phyloP scores from a whole-genome alignment of 1,140 invertebrate species.

The Drosophila seguyi region DNA sequence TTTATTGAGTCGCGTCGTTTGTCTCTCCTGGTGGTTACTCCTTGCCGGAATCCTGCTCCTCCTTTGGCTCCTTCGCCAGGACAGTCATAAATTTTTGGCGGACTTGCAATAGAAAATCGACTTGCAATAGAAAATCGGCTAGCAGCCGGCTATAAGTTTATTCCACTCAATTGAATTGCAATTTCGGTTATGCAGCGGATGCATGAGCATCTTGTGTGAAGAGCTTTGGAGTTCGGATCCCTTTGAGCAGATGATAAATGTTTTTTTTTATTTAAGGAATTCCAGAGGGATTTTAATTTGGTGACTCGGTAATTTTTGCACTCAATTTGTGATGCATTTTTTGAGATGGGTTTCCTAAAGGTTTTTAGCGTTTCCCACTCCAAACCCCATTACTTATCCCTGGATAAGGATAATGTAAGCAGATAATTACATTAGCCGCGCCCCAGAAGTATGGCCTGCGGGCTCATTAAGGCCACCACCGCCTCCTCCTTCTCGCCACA shows the following conservation, averaged over 20 bases:
- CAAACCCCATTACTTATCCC: not conserved
- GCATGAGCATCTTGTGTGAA: constrained; percentile 30
- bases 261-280: constrained; percentile 6
- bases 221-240: not conserved
- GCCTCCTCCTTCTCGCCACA: not conserved
- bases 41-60: not conserved
- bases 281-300: constrained; percentile 6
- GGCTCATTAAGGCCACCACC: constrained; percentile 59
- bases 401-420: constrained; percentile 30
- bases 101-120: constrained; percentile 55
- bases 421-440: constrained; percentile 58
- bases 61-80: not conserved
- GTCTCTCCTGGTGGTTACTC: constrained; percentile 19
- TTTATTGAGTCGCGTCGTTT: constrained; percentile 53
- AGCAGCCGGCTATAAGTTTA: constrained; percentile 65
- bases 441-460: constrained; percentile 48
- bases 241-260: constrained; percentile 27
- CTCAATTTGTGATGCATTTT: constrained; percentile 15
- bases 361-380: not conserved
- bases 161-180: constrained; percentile 82
- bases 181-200: constrained; percentile 52
- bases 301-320: constrained; percentile 13
- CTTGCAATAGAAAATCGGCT: constrained; percentile 53
- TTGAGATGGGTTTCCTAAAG: not conserved
- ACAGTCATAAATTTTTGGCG: constrained; percentile 67